These are phyloP conservation scores for Listronotus bonariensis DNA, from an alignment of 1,140 invertebrate species.

Conservation along the genomic window DNA sequence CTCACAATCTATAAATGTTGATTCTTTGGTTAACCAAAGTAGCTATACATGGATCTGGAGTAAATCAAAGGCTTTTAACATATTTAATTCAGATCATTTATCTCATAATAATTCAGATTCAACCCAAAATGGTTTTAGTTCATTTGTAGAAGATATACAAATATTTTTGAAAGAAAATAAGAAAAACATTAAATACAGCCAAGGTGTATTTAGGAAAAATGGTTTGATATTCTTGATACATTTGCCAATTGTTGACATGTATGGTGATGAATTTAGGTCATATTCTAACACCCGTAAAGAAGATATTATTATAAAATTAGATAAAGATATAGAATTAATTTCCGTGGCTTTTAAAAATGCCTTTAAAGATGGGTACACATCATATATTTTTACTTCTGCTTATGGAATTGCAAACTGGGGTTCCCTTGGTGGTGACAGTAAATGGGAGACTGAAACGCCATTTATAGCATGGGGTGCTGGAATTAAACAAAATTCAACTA, in stretches of 20 bases:
- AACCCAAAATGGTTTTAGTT: not conserved
- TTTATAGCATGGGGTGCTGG: slow-evolving; percentile 9
- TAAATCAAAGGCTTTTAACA: not conserved
- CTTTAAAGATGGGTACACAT: not conserved
- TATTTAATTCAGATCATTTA: not conserved
- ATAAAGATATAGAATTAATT: slow-evolving; percentile 1
- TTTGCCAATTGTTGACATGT: not conserved
- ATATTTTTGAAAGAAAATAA: not conserved
- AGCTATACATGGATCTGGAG: slow-evolving; percentile 2
- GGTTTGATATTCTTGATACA: not conserved
- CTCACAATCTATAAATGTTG: not conserved
- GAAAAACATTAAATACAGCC: not conserved
- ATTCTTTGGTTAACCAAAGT: slow-evolving; percentile 1
- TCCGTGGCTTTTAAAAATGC: not conserved
- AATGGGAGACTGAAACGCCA: slow-evolving; percentile 1
- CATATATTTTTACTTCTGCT: slow-evolving; percentile 4
- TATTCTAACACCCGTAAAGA: no score
- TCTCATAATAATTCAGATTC: not conserved
- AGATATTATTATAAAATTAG: not conserved
- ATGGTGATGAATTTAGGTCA: not conserved
- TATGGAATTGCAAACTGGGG: slow-evolving; percentile 5
- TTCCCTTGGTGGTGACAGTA: not conserved
- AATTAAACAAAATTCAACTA: not conserved
- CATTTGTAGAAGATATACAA: not conserved
- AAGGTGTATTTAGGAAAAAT: not conserved